phyloP scores from a whole-genome alignment of 1,140 invertebrate genomes.

The Camponotus floridanus region DNA sequence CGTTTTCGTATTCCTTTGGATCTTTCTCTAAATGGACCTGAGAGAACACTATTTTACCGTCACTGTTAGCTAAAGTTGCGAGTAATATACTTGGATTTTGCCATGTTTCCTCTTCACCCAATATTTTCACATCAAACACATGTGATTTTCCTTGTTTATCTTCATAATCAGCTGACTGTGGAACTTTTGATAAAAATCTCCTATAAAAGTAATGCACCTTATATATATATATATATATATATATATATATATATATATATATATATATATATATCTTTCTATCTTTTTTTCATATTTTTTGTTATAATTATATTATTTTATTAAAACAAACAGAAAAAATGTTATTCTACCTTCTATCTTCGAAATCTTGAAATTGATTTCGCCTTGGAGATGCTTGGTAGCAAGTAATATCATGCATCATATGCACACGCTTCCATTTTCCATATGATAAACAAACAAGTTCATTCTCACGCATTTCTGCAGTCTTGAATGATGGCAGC shows the following conservation, averaged over 20 bases:
- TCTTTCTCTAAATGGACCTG: constrained; percentile 89
- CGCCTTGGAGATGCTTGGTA: constrained; percentile 94
- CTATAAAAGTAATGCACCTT: constrained; percentile 23
- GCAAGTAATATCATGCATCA: constrained; percentile 95
- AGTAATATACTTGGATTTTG: constrained; percentile 93
- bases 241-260: background rate
- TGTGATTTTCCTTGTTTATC: constrained; percentile 90
- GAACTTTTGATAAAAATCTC: constrained; percentile 76
- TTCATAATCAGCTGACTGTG: constrained; percentile 86
- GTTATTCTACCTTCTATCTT: constrained; percentile 84
- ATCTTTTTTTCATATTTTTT: background rate
- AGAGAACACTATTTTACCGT: constrained; percentile 93
- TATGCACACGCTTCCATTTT: constrained; percentile 92
- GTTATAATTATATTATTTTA: constrained; percentile 22
- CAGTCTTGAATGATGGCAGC: constrained; percentile 92
- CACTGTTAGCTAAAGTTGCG: constrained; percentile 88
- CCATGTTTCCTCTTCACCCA: constrained; percentile 94
- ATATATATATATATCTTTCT: background rate
- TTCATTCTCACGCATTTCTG: constrained; percentile 93
- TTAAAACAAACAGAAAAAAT: background rate
- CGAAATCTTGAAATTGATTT: constrained; percentile 91
- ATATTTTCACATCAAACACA: constrained; percentile 90
- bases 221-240: constrained; percentile 11
- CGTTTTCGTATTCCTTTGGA: constrained; percentile 86
- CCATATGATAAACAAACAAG: constrained; percentile 93